Evolutionary conservation across 2,888 invertebrate genomes (phyloP).

Genomic region (Mesochorus sp.): DNA sequence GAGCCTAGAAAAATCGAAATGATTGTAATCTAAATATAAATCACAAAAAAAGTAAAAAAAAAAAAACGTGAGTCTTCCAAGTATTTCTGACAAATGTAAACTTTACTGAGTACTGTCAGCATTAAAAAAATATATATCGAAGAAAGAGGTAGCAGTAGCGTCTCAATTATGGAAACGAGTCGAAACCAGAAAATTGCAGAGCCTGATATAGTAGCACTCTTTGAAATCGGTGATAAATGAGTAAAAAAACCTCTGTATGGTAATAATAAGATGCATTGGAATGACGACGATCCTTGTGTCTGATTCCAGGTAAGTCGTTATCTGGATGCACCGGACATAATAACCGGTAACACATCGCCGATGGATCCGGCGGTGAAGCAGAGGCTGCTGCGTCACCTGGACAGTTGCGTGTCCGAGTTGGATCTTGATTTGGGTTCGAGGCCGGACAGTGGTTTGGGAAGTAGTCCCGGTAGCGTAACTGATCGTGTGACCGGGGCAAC

Average conservation of each 20-base stretch:
- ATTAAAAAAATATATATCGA: no score
- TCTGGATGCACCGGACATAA: conserved; percentile 85
- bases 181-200: no score
- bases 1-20: no score
- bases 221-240: no score
- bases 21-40: no score
- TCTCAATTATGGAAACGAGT: no score
- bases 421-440: conserved; percentile 84
- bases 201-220: no score
- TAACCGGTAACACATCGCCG: conserved; percentile 83
- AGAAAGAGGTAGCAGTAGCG: no score
- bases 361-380: conserved; percentile 85
- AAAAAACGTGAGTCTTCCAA: no score
- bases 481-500: conserved; percentile 75
- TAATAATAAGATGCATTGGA: not conserved
- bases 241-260: not conserved
- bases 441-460: conserved; percentile 79
- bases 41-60: no score
- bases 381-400: conserved; percentile 85
- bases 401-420: conserved; percentile 85
- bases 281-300: not conserved
- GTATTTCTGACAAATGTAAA: no score
- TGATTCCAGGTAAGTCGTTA: conserved; percentile 83
- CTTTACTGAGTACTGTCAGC: no score
- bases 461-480: conserved; percentile 80